Conservation (phyloP, 2,888 invertebrate genomes). For the Pristionchus exspectatus region DNA sequence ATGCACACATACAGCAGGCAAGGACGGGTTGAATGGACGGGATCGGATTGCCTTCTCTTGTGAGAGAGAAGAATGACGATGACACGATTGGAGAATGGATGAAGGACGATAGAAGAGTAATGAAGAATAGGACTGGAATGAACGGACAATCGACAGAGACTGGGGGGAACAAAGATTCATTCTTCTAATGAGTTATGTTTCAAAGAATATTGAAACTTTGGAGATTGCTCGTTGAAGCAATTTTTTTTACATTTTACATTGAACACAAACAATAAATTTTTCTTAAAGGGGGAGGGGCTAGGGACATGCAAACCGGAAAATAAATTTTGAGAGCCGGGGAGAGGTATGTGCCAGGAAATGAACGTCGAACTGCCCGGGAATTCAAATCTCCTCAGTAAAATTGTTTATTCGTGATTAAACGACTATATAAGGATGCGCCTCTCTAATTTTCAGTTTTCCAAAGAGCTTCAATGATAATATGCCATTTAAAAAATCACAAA, state of each 20-base stretch:
- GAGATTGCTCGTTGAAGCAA: neutral
- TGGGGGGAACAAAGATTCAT: neutral
- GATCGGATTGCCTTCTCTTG: neutral
- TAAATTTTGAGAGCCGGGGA: no score
- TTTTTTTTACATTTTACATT: neutral
- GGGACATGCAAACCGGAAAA: no score
- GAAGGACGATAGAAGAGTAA: neutral
- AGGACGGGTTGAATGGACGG: slow-evolving; percentile 42
- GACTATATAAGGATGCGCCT: no score
- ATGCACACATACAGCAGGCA: slow-evolving; percentile 57
- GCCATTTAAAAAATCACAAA: no score
- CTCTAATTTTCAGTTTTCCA: no score
- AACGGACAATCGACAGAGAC: neutral
- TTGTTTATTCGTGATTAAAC: no score
- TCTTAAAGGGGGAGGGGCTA: no score
- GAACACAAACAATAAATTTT: neutral
- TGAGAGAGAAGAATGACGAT: slow-evolving; percentile 32
- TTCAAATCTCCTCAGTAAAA: no score
- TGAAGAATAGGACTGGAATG: slow-evolving; percentile 13
- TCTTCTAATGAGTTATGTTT: neutral
- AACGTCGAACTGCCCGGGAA: no score
- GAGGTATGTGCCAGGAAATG: no score
- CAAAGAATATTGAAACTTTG: neutral
- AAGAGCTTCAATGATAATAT: no score
- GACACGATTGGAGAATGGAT: slow-evolving; percentile 20